Conservation (phyloP, 2,113 vertebrate species). For the Nesogale talazaci region DNA sequence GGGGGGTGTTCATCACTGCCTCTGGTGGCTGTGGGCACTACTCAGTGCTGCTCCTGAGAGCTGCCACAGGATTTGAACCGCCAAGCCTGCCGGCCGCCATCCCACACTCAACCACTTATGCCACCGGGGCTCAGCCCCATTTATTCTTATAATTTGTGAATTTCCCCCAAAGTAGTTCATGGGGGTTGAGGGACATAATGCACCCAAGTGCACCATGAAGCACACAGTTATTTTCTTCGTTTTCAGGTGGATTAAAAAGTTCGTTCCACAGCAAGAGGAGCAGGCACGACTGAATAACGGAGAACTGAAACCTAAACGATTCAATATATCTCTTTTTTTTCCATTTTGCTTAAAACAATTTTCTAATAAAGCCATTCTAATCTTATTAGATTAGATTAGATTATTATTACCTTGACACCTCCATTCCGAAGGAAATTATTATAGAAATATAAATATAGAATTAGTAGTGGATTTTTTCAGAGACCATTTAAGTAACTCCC, state of each 20-base stretch:
- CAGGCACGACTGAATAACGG: not conserved
- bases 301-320: not conserved
- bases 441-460: constrained; percentile 43
- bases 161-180: not conserved
- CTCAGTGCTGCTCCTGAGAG: no score
- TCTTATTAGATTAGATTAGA: constrained; percentile 52
- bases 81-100: no score
- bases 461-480: constrained; percentile 52
- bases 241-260: not conserved
- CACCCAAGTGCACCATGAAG: constrained; percentile 33
- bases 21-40: no score
- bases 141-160: constrained; percentile 22
- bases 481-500: constrained; percentile 45
- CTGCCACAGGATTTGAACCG: no score
- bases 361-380: constrained; percentile 18
- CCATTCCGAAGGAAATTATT: constrained; percentile 54
- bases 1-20: no score
- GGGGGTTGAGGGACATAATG: not conserved
- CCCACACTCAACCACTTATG: no score
- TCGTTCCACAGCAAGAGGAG: not conserved
- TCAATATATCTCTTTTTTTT: constrained; percentile 47
- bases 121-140: no score
- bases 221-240: not conserved
- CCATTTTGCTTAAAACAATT: constrained; percentile 39
- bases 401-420: constrained; percentile 10